Evolutionary conservation across 2,113 vertebrate species (phyloP).

Genomic region (Pongo pygmaeus): DNA sequence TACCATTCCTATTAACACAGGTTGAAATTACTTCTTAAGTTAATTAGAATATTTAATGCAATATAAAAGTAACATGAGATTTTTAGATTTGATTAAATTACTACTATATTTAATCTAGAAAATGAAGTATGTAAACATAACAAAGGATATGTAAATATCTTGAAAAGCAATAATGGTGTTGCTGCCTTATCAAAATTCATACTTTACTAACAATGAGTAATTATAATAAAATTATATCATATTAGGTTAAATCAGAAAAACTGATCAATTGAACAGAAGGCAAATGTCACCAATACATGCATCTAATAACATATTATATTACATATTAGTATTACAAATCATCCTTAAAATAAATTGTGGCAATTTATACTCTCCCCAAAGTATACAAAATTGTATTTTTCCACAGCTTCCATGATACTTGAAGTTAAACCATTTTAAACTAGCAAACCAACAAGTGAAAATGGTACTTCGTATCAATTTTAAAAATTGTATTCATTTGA

Average conservation of each 20-base stretch:
- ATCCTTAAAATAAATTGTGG: not conserved
- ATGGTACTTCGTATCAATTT: not conserved
- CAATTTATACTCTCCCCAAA: not conserved
- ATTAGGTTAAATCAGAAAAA: slow-evolving; percentile 17
- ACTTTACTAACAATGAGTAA: not conserved
- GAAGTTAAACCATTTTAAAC: not conserved
- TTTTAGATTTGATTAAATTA: not conserved
- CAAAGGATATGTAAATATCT: not conserved
- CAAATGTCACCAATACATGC: not conserved
- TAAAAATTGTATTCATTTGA: not conserved
- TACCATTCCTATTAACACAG: not conserved
- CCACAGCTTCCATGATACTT: not conserved
- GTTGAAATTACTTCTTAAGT: not conserved
- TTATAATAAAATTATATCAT: not conserved
- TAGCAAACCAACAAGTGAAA: not conserved
- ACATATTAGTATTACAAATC: not conserved
- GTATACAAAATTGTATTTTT: not conserved
- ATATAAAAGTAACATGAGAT: not conserved
- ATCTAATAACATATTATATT: not conserved
- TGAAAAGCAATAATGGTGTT: not conserved
- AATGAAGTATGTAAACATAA: not conserved
- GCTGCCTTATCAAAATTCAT: not conserved
- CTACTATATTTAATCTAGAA: not conserved
- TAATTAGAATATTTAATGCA: not conserved
- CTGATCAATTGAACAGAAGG: not conserved